Percentiles rank a stretch among this genome's conserved stretches.
These are phyloP conservation scores for Perithous albicinctus DNA, from an alignment of 2,888 invertebrate genomes.

Conservation along the genomic window DNA sequence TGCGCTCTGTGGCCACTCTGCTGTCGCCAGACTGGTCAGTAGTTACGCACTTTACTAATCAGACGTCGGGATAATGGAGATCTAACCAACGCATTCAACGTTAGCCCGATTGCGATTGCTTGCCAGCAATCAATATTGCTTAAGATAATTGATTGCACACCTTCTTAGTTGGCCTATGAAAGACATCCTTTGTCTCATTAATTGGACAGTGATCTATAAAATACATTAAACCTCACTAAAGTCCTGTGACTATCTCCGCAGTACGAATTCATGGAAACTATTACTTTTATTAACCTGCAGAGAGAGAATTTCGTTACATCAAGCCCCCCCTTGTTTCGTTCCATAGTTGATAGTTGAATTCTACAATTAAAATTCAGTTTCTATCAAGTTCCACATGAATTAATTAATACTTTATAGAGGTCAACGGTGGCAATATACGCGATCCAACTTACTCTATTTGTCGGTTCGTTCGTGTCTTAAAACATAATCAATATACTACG, in stretches of 20 bases:
- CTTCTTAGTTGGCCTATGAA: not conserved
- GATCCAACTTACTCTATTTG: not conserved
- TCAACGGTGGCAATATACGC: not conserved
- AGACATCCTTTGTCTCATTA: not conserved
- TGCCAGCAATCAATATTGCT: conserved; percentile 8
- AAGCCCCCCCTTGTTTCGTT: no score
- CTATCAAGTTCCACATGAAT: not conserved
- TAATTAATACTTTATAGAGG: not conserved
- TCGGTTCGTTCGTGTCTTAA: not conserved
- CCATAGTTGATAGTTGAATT: no score
- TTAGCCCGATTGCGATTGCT: not conserved
- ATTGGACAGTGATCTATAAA: not conserved
- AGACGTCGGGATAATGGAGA: not conserved
- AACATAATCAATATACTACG: not conserved
- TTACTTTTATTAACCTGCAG: no score
- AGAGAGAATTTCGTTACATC: no score
- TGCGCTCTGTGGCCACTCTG: not conserved
- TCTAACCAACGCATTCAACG: conserved; percentile 4
- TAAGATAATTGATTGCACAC: conserved; percentile 9
- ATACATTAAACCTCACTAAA: not conserved
- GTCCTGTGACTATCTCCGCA: no score
- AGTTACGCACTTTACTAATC: conserved; percentile 25
- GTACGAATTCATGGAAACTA: no score
- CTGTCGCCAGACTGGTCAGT: conserved; percentile 24
- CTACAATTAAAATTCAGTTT: not conserved